These are phyloP conservation scores for Metellina segmentata DNA, from an alignment of 2,888 invertebrate species.

Conservation along the genomic window DNA sequence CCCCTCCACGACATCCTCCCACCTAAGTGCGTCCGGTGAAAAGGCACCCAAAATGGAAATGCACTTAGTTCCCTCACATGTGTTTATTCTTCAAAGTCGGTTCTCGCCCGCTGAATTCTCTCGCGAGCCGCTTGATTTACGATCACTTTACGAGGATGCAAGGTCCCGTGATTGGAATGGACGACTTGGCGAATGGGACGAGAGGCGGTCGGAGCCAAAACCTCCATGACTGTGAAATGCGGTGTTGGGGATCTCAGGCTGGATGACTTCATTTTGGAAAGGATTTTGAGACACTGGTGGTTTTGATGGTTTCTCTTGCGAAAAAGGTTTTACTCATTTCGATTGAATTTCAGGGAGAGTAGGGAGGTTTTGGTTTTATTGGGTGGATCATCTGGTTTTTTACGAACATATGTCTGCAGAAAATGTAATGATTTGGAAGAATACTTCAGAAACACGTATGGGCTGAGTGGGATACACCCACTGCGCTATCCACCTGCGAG, in stretches of 20 bases:
- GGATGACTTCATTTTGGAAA: neutral
- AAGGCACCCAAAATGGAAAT: constrained; percentile 13
- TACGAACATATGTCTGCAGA: too few species aligned
- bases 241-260: neutral
- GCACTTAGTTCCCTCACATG: constrained; percentile 10
- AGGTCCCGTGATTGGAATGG: neutral
- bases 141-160: neutral
- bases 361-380: neutral
- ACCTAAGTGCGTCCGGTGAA: neutral
- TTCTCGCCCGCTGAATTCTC: neutral
- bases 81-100: neutral
- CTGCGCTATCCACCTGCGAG: too few species aligned
- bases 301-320: neutral
- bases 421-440: too few species aligned
- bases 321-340: neutral
- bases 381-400: too few species aligned
- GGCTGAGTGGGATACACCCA: too few species aligned
- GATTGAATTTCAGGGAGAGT: neutral
- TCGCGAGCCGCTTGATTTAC: neutral
- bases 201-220: neutral
- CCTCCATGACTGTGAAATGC: neutral
- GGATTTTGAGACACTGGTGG: neutral
- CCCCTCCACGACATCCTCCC: neutral
- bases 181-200: neutral
- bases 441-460: too few species aligned